Percentiles rank a stretch among this genome's conserved stretches.
Evolutionary conservation across 2,888 invertebrate genomes (phyloP).

Genomic region (Drosophila robusta): DNA sequence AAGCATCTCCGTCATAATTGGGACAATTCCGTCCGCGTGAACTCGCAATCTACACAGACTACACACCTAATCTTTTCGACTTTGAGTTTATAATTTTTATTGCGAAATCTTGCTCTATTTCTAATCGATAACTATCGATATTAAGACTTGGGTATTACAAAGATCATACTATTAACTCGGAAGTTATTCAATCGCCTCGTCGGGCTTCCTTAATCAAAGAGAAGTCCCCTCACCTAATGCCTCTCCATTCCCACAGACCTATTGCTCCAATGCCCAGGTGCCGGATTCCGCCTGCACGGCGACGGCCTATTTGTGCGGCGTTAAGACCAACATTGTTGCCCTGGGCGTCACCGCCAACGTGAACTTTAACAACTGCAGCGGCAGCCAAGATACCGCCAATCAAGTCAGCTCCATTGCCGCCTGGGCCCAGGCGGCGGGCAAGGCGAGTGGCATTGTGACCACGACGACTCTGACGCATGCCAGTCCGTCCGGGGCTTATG

Average conservation of each 20-base stretch:
- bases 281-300: conserved; percentile 68
- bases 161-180: too few species aligned
- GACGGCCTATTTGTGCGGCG: conserved; percentile 62
- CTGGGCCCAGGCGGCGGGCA: conserved; percentile 89
- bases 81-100: too few species aligned
- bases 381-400: conserved; percentile 86
- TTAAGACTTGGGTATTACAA: too few species aligned
- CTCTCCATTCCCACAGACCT: conserved; percentile 37
- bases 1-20: too few species aligned
- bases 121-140: too few species aligned
- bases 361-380: conserved; percentile 87
- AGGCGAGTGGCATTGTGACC: conserved; percentile 89
- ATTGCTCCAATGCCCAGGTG: conserved; percentile 66
- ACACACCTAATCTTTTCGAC: too few species aligned
- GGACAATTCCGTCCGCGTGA: too few species aligned
- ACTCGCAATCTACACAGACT: too few species aligned
- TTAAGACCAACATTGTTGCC: conserved; percentile 85
- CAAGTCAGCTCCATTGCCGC: conserved; percentile 89
- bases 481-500: conserved; percentile 90
- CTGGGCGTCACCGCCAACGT: conserved; percentile 90
- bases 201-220: neutral
- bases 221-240: too few species aligned
- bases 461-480: conserved; percentile 92
- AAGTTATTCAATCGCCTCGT: too few species aligned
- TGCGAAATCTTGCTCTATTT: too few species aligned